Conservation (phyloP, 2,113 vertebrate species). For the Oryzias curvinotus region DNA sequence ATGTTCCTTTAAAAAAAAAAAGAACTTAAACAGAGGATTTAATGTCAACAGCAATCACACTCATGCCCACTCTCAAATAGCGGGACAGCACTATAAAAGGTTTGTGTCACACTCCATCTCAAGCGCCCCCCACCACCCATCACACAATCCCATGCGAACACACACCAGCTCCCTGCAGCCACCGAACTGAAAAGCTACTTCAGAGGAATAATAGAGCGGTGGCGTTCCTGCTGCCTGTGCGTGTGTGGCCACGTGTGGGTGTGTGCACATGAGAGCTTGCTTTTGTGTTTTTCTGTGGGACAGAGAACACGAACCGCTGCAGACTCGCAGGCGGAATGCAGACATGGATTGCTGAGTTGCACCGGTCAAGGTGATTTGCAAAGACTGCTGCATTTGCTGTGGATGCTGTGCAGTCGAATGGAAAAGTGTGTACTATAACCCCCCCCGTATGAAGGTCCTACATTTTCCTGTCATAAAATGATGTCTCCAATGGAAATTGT, state of each 20-base stretch:
- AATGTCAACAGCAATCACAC: conserved; percentile 31
- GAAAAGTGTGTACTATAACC: background rate
- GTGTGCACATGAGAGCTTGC: conserved; percentile 6
- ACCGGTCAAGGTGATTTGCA: conserved; percentile 21
- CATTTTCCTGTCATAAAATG: no score
- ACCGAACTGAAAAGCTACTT: conserved; percentile 84
- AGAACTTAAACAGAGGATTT: conserved; percentile 19
- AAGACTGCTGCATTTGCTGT: background rate
- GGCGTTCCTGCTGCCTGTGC: conserved; percentile 40
- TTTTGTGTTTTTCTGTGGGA: background rate
- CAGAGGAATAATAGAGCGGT: conserved; percentile 63
- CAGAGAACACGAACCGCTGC: conserved; percentile 2
- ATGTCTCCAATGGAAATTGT: no score
- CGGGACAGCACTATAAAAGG: conserved; percentile 78
- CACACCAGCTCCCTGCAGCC: conserved; percentile 53
- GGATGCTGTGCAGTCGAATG: no score
- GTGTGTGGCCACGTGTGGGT: conserved; percentile 27
- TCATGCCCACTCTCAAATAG: conserved; percentile 24
- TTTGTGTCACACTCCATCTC: conserved; percentile 80
- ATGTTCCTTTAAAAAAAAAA: background rate
- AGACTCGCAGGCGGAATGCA: conserved; percentile 1
- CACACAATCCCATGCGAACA: conserved; percentile 11
- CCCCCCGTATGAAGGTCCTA: no score
- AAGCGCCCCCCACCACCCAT: conserved; percentile 43
- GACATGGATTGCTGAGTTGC: conserved; percentile 28